A percentile compares a stretch with the other conserved stretches of the same genome.
Conservation (phyloP, 2,797 vertebrate species). For the Paedocypris micromegethes region DNA sequence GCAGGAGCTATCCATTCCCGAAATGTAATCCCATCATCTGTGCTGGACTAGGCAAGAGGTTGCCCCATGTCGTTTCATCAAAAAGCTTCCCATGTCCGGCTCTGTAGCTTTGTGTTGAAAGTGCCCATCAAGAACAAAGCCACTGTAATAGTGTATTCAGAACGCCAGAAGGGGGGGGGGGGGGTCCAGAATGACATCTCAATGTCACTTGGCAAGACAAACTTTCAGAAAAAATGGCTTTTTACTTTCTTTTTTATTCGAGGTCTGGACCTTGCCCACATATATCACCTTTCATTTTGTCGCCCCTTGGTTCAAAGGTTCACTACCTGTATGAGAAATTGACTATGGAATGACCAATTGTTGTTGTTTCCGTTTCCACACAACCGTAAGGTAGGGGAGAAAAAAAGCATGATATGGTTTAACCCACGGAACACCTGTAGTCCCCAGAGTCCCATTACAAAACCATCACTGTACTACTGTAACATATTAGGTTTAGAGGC, state of each 20-base stretch:
- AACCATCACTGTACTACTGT: conserved; percentile 19
- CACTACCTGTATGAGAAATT: no score
- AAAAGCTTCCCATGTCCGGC: conserved; percentile 20
- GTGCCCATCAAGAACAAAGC: conserved; percentile 42
- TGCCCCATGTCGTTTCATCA: conserved; percentile 35
- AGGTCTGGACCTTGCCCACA: conserved; percentile 27
- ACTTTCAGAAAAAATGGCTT: conserved; percentile 25
- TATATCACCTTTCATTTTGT: conserved; percentile 23
- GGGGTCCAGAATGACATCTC: conserved; percentile 42
- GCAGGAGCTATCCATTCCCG: conserved; percentile 18
- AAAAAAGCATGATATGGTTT: conserved; percentile 12
- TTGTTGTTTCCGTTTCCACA: not conserved
- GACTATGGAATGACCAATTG: not conserved
- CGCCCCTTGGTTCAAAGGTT: conserved; percentile 12
- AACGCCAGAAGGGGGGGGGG: conserved; percentile 2
- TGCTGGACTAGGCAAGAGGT: conserved; percentile 27
- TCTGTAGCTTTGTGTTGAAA: conserved; percentile 32
- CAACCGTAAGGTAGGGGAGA: conserved; percentile 7
- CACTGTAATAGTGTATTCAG: conserved; percentile 28
- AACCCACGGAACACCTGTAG: not conserved
- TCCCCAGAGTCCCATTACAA: conserved; percentile 1
- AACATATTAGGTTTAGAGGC: conserved; percentile 12
- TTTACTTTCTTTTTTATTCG: conserved; percentile 26
- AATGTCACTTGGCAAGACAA: conserved; percentile 41
- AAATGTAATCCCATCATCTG: conserved; percentile 19